Evolutionary conservation across 2,113 vertebrate species (phyloP).

Genomic region (Aptenodytes forsteri): DNA sequence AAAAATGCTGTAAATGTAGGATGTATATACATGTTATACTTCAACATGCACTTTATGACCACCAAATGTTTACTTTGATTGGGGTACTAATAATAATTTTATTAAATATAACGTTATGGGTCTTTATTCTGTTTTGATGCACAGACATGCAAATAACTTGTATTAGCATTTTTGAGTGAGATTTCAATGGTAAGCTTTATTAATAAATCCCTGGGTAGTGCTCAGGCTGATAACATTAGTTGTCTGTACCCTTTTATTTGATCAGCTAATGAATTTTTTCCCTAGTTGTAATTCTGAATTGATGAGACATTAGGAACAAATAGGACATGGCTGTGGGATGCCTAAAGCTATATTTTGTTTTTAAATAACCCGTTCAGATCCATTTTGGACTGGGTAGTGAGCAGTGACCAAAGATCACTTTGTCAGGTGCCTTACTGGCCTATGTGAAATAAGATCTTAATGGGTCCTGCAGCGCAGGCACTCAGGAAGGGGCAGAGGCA

Average conservation of each 20-base stretch:
- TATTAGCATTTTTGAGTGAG: conserved; percentile 52
- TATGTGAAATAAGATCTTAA: background rate
- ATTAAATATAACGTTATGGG: background rate
- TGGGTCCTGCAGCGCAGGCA: background rate
- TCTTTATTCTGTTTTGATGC: conserved; percentile 3
- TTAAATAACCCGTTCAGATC: background rate
- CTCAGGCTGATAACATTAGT: background rate
- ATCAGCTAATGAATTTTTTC: background rate
- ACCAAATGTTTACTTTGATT: conserved; percentile 1
- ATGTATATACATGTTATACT: background rate
- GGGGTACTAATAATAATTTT: background rate
- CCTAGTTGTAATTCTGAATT: background rate
- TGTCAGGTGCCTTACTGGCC: background rate
- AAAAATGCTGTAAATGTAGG: background rate
- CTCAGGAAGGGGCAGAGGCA: background rate
- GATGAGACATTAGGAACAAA: background rate
- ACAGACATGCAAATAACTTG: conserved; percentile 25
- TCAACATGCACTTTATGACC: background rate
- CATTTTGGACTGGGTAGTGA: background rate
- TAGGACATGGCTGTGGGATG: background rate
- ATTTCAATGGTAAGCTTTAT: conserved; percentile 52
- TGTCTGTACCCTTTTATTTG: background rate
- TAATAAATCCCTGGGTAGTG: conserved; percentile 37
- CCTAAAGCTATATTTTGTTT: background rate
- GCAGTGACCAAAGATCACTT: background rate